Evolutionary conservation across 2,113 vertebrate species (phyloP).

Genomic region (Cinclus cinclus): DNA sequence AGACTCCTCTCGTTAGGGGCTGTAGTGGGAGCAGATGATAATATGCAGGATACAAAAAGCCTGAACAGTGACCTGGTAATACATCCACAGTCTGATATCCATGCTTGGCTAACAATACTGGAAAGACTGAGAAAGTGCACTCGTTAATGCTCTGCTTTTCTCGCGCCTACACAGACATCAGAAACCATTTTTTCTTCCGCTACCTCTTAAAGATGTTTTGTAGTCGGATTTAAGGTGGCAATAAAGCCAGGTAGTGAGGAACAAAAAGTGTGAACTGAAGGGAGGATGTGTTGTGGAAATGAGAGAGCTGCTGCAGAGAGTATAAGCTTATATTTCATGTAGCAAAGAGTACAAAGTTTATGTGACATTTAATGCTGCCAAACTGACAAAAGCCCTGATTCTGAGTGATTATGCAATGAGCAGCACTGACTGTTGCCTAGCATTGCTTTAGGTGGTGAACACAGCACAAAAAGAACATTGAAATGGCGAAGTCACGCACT

Average conservation of each 20-base stretch:
- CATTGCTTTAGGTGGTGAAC: background rate
- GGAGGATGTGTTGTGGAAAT: background rate
- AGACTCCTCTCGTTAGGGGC: background rate
- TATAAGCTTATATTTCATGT: background rate
- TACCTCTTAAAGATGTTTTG: background rate
- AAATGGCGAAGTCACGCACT: background rate
- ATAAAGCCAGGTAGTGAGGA: background rate
- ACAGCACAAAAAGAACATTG: background rate
- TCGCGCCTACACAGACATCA: background rate
- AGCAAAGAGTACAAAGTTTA: background rate
- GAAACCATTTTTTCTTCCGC: background rate
- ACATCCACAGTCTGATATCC: background rate
- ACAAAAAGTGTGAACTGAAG: background rate
- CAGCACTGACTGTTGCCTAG: background rate
- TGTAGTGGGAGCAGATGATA: background rate
- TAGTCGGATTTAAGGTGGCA: background rate
- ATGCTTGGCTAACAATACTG: background rate
- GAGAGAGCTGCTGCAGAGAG: background rate
- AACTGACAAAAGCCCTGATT: background rate
- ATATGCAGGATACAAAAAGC: background rate
- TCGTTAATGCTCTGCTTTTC: background rate
- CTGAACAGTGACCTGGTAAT: background rate
- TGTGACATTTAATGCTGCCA: background rate
- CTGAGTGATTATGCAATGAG: background rate
- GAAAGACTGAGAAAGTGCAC: background rate